Base-by-base conservation (phyloP, 2,113 vertebrate genomes). In the Alligator sinensis region DNA sequence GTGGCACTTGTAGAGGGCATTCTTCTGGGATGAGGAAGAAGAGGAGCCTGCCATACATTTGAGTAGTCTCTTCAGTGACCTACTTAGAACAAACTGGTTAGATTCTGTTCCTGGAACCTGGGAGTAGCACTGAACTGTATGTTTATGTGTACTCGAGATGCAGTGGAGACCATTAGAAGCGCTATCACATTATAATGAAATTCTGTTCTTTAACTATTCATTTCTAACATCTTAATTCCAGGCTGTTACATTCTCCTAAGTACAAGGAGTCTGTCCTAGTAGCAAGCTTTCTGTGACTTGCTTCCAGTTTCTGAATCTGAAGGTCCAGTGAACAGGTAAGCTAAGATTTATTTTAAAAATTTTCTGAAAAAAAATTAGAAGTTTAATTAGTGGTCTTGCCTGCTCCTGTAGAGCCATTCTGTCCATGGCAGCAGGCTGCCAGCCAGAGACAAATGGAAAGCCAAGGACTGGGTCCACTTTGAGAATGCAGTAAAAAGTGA, bases 261-360 rank as follows among this genome's bases (percentile, higher is more conserved):
- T 88, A 55, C 27, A 6, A 64, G 86, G 83, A 84, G 86, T 82
- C 57, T 82, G 0, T 64, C 21, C 21, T 24, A 55, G 25, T 91
- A 85, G 87, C 68, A 91, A 62, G 30, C 70, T 91, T 70, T 38
- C 85, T 90, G 78, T 94, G 92, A 92, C 15, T 79, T 58, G 13
- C 63, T 66, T 96, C 82, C 24, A 18, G 61, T 78, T 92, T 80
- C 77, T 81, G 86, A 77, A 94, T 76, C 21, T 68, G 47, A 94
- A 96, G 91, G 91, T 97, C 80, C 80, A 83, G 90, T 89, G 63
- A 70, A 13, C 1, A 74, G 87, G 95, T 97, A 96, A 81, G 95
- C 95, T 96, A 80, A 90, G 66, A 87, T 88, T 77, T 59, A 6
- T 66, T 85, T 4, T 13, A 15, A 86, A 28, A 80, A 55, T 27